A percentile compares a stretch with the other conserved stretches of the same genome.
phyloP scores from a whole-genome alignment of 1,140 invertebrate species.

The Calycopis cecrops region DNA sequence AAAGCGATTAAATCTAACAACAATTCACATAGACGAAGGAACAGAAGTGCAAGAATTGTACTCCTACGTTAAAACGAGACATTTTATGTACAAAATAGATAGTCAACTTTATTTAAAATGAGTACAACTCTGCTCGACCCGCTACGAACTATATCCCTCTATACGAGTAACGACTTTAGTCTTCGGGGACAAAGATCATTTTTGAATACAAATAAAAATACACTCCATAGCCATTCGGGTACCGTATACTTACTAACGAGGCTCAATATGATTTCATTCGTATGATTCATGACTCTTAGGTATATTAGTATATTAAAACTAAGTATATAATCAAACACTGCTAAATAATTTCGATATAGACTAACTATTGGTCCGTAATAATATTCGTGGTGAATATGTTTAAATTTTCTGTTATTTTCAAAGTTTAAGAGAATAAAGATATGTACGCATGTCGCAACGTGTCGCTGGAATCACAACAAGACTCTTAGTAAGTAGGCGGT shows the following conservation, averaged over 20 bases:
- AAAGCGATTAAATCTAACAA: slow-evolving; percentile 41
- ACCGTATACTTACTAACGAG: slow-evolving; percentile 17
- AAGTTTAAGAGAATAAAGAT: slow-evolving; percentile 14
- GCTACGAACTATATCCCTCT: slow-evolving; percentile 1
- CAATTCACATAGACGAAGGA: slow-evolving; percentile 45
- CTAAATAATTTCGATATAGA: slow-evolving; percentile 19
- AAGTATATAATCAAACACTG: slow-evolving; percentile 15
- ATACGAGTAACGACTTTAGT: neutral
- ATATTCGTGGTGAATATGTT: slow-evolving; percentile 13
- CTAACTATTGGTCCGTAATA: slow-evolving; percentile 19
- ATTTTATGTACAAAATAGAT: slow-evolving; percentile 40
- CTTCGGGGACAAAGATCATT: slow-evolving; percentile 1
- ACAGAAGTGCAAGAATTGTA: slow-evolving; percentile 22
- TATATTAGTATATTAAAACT: slow-evolving; percentile 9
- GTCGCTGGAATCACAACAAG: slow-evolving; percentile 15
- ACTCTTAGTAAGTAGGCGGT: slow-evolving; percentile 21
- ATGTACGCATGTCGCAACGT: slow-evolving; percentile 13
- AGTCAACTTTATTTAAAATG: slow-evolving; percentile 27
- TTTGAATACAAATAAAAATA: slow-evolving; percentile 12
- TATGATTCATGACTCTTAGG: slow-evolving; percentile 4
- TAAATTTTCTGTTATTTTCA: slow-evolving; percentile 12
- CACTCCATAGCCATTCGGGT: neutral
- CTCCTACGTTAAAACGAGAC: slow-evolving; percentile 28
- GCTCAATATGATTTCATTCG: slow-evolving; percentile 11
- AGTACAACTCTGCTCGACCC: slow-evolving; percentile 19